A percentile compares a stretch with the other conserved stretches of the same genome.
These are phyloP conservation scores for Gastrophysa polygoni DNA, from an alignment of 2,888 invertebrate species.

Conservation along the genomic window DNA sequence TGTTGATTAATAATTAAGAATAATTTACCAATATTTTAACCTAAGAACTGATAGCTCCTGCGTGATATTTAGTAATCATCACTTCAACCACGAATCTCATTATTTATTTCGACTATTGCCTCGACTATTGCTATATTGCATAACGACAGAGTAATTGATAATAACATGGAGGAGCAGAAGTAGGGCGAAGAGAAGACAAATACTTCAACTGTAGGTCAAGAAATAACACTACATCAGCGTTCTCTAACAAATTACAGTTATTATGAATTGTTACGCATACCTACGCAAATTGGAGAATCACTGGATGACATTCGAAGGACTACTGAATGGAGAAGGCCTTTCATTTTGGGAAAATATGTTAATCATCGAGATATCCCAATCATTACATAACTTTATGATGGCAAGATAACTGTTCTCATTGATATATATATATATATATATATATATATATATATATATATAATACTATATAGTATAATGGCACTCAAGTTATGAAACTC, in stretches of 20 bases:
- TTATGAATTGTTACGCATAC: constrained; percentile 12
- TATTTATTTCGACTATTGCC: too few relatives aligned
- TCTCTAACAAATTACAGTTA: constrained; percentile 16
- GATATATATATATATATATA: too few relatives aligned
- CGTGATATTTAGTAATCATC: too few relatives aligned
- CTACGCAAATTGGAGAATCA: constrained; percentile 10
- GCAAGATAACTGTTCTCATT: neutral
- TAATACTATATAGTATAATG: too few relatives aligned
- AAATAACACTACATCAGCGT: constrained; percentile 9
- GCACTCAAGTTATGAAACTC: too few relatives aligned
- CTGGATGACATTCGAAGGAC: neutral
- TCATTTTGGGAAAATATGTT: neutral
- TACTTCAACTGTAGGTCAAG: constrained; percentile 10
- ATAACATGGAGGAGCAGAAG: neutral
- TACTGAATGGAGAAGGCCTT: constrained; percentile 1
- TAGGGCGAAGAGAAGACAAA: constrained; percentile 11
- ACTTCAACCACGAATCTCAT: too few relatives aligned
- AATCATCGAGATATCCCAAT: constrained; percentile 7
- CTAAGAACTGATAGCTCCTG: too few relatives aligned
- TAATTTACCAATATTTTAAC: too few relatives aligned
- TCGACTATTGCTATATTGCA: too few relatives aligned
- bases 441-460: too few relatives aligned
- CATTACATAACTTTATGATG: neutral
- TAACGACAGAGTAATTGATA: constrained; percentile 5
- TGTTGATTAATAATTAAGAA: too few relatives aligned